phyloP scores from a whole-genome alignment of 2,797 vertebrate species.

The Arrhamphus sclerolepis region DNA sequence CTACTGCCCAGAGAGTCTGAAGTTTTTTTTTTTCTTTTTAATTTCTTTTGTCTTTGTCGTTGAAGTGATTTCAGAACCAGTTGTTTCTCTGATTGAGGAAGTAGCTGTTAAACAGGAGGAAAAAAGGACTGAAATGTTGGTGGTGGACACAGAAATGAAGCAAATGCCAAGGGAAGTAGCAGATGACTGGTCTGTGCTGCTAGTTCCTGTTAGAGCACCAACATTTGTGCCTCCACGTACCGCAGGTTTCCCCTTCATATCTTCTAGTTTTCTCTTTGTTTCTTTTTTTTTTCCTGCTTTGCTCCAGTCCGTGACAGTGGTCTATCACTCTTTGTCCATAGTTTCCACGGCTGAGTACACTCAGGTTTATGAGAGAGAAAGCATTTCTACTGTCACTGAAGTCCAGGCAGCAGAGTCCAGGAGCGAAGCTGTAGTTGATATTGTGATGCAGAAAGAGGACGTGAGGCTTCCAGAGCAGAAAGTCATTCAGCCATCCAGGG shows the following conservation, averaged over 20 bases:
- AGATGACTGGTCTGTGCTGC: constrained; percentile 71
- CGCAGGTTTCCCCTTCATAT: not conserved
- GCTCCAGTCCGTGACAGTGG: constrained; percentile 1
- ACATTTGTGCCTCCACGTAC: constrained; percentile 61
- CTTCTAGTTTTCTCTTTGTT: not conserved
- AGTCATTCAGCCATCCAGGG: constrained; percentile 32
- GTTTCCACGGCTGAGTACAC: constrained; percentile 25
- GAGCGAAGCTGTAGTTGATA: constrained; percentile 32
- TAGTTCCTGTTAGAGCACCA: constrained; percentile 45
- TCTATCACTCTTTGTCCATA: constrained; percentile 36
- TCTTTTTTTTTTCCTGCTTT: not conserved
- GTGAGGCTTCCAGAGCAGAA: constrained; percentile 32
- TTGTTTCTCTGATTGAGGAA: constrained; percentile 23
- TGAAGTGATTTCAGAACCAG: constrained; percentile 27
- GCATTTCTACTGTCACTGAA: constrained; percentile 26
- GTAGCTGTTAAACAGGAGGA: constrained; percentile 23
- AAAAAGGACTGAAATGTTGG: constrained; percentile 16
- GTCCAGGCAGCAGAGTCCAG: constrained; percentile 20
- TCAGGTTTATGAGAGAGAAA: constrained; percentile 40
- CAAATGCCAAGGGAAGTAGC: constrained; percentile 28
- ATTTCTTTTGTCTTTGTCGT: constrained; percentile 40
- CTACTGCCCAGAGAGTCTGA: constrained; percentile 8
- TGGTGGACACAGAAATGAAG: constrained; percentile 29
- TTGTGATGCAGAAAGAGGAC: constrained; percentile 29
- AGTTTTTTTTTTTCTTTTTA: constrained; percentile 1